Percentiles rank a stretch among this genome's conserved stretches.
Evolutionary conservation across 2,888 invertebrate genomes (phyloP).

Genomic region (Axea sp.): DNA sequence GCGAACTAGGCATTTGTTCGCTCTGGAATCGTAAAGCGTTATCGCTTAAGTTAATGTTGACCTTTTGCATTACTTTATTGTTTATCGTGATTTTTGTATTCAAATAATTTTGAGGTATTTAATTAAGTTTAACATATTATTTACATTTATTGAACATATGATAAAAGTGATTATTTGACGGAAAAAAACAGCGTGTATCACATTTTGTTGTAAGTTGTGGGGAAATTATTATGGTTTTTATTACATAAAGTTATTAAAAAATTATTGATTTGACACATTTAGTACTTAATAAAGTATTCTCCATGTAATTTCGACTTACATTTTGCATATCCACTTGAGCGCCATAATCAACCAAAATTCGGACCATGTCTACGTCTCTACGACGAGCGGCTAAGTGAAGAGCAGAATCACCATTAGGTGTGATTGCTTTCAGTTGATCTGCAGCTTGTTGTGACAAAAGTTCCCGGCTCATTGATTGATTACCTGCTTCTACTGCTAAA

Average conservation of each 20-base stretch:
- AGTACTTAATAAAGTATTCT: no score
- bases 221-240: no score
- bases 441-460: slow-evolving; percentile 92
- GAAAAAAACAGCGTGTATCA: no score
- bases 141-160: slow-evolving; percentile 50
- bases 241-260: no score
- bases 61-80: slow-evolving; percentile 36
- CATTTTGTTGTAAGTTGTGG: no score
- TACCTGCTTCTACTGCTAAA: slow-evolving; percentile 96
- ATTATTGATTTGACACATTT: no score
- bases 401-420: slow-evolving; percentile 94
- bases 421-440: slow-evolving; percentile 91
- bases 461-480: slow-evolving; percentile 96
- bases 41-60: slow-evolving; percentile 47
- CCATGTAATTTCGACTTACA: no score
- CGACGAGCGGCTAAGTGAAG: slow-evolving; percentile 94
- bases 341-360: slow-evolving; percentile 95
- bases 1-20: slow-evolving; percentile 6
- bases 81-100: slow-evolving; percentile 35
- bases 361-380: slow-evolving; percentile 95
- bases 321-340: slow-evolving; percentile 95
- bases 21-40: slow-evolving; percentile 13
- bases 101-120: no score
- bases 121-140: slow-evolving; percentile 21
- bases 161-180: no score